phyloP scores from a whole-genome alignment of 1,140 invertebrate genomes.

The Melanaphis sacchari region DNA sequence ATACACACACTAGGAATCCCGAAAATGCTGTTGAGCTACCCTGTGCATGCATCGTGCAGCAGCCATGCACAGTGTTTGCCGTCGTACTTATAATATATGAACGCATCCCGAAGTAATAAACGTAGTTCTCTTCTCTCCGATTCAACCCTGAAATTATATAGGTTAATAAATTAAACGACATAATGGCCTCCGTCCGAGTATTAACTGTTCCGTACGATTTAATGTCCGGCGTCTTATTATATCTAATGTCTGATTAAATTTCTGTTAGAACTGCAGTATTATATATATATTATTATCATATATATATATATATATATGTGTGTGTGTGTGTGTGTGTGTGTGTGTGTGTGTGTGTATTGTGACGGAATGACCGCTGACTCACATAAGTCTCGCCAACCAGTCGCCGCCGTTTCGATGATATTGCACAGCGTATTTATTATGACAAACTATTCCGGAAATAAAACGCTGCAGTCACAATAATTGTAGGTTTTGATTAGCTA shows the following conservation, averaged over 20 bases:
- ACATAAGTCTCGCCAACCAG: slow-evolving; percentile 1
- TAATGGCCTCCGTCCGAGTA: not conserved
- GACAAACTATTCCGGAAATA: slow-evolving; percentile 2
- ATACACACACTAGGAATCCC: not conserved
- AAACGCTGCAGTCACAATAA: not conserved
- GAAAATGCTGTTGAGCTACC: too few relatives aligned
- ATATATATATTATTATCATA: too few relatives aligned
- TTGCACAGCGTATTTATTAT: not conserved
- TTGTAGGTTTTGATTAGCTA: not conserved
- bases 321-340: too few relatives aligned
- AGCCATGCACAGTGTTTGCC: not conserved
- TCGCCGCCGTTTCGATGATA: not conserved
- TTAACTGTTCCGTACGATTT: slow-evolving; percentile 23
- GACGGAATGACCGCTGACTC: slow-evolving; percentile 22
- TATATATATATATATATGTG: too few relatives aligned
- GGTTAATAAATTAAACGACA: slow-evolving; percentile 34
- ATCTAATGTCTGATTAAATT: slow-evolving; percentile 29
- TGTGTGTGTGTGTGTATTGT: too few relatives aligned
- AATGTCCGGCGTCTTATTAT: slow-evolving; percentile 13
- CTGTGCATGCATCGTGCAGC: too few relatives aligned
- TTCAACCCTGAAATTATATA: slow-evolving; percentile 8
- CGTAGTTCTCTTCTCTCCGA: not conserved
- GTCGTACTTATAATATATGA: not conserved
- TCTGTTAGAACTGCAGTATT: not conserved
- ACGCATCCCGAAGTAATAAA: not conserved